Evolutionary conservation across 2,113 vertebrate species (phyloP).

Genomic region (Oncorhynchus kisutch): DNA sequence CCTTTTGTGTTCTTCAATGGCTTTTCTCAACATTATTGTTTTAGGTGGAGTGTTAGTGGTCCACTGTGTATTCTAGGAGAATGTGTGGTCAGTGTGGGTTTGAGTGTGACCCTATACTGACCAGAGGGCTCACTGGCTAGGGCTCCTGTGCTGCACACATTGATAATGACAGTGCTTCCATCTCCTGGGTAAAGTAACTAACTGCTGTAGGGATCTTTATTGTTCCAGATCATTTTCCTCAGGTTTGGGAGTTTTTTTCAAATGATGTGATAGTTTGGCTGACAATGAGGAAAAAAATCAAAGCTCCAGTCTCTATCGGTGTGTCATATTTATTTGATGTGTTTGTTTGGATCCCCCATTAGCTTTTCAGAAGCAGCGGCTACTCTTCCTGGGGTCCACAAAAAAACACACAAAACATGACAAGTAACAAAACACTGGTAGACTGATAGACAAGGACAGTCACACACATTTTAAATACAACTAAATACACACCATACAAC

Average conservation of each 20-base stretch:
- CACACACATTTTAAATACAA: too few relatives aligned
- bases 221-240: not conserved
- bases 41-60: not conserved
- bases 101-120: not conserved
- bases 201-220: not conserved
- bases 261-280: too few relatives aligned
- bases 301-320: too few relatives aligned
- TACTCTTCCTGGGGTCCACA: too few relatives aligned
- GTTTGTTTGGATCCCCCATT: too few relatives aligned
- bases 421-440: too few relatives aligned
- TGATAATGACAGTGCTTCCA: constrained; percentile 37
- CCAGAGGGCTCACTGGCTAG: not conserved
- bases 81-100: not conserved
- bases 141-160: not conserved
- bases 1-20: not conserved
- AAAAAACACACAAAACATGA: too few relatives aligned
- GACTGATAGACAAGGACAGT: too few relatives aligned
- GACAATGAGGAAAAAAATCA: too few relatives aligned
- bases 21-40: not conserved
- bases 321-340: too few relatives aligned
- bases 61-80: not conserved
- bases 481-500: too few relatives aligned
- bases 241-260: not conserved
- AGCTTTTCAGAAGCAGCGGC: too few relatives aligned
- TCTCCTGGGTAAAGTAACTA: constrained; percentile 31